Evolutionary conservation across 1,140 invertebrate species (phyloP).

Genomic region (Saxidomus purpurata): DNA sequence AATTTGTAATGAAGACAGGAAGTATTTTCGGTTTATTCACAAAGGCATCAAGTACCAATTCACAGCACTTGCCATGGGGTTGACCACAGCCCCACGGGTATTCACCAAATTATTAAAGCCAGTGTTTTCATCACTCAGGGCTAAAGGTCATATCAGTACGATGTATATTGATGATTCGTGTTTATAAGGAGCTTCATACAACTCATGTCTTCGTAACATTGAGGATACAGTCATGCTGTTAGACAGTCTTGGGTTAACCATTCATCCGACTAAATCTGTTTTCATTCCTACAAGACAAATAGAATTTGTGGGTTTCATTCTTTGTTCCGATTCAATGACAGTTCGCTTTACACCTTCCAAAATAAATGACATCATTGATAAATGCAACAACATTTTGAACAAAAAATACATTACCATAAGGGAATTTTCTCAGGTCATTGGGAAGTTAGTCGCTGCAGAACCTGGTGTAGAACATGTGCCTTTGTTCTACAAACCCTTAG

Average conservation of each 20-base stretch:
- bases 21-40: slow-evolving; percentile 54
- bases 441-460: too few species aligned
- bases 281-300: neutral
- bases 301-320: neutral
- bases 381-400: neutral
- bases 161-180: slow-evolving; percentile 27
- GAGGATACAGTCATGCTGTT: neutral
- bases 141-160: slow-evolving; percentile 9
- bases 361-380: neutral
- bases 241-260: neutral
- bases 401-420: neutral
- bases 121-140: neutral
- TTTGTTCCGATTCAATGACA: neutral
- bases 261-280: neutral
- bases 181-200: neutral
- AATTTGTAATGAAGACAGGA: slow-evolving; percentile 33
- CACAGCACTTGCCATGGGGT: neutral
- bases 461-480: too few species aligned
- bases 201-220: neutral
- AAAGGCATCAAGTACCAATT: slow-evolving; percentile 19
- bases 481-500: too few species aligned
- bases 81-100: neutral
- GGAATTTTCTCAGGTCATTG: neutral
- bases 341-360: neutral
- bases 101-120: slow-evolving; percentile 21